These are phyloP conservation scores for Thymelicus acteon DNA, from an alignment of 2,888 invertebrate genomes.

Conservation along the genomic window DNA sequence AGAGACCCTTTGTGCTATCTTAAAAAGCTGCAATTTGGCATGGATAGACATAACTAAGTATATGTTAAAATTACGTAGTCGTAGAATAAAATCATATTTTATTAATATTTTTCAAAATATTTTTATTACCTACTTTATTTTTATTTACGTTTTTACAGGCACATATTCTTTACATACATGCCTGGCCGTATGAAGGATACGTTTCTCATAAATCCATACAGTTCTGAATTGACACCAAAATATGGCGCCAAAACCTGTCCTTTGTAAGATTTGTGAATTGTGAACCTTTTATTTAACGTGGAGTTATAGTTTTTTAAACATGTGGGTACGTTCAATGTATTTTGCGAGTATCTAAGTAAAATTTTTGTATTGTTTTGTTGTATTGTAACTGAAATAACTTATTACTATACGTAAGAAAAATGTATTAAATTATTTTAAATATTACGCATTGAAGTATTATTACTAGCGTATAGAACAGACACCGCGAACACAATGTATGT, in stretches of 20 bases:
- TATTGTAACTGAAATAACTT: not conserved
- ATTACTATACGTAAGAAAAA: not conserved
- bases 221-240: constrained; percentile 60
- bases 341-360: not conserved
- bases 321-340: not conserved
- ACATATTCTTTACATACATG: constrained; percentile 75
- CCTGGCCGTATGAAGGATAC: constrained; percentile 71
- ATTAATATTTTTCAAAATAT: too few relatives aligned
- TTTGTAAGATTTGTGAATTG: constrained; percentile 43
- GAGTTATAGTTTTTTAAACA: not conserved
- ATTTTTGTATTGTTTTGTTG: constrained; percentile 8
- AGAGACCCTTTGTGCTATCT: too few relatives aligned
- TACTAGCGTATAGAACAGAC: too few relatives aligned
- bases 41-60: too few relatives aligned
- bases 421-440: not conserved
- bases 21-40: too few relatives aligned
- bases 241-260: constrained; percentile 71
- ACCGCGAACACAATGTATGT: too few relatives aligned
- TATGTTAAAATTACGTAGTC: too few relatives aligned
- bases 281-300: not conserved
- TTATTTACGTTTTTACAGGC: constrained; percentile 54
- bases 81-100: too few relatives aligned
- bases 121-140: too few relatives aligned
- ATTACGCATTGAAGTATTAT: too few relatives aligned
- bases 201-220: constrained; percentile 68